Evolutionary conservation across 2,797 vertebrate genomes (phyloP), one percentile per base, ranked within the genome.

Genomic region (Lepus oiostolus): DNA sequence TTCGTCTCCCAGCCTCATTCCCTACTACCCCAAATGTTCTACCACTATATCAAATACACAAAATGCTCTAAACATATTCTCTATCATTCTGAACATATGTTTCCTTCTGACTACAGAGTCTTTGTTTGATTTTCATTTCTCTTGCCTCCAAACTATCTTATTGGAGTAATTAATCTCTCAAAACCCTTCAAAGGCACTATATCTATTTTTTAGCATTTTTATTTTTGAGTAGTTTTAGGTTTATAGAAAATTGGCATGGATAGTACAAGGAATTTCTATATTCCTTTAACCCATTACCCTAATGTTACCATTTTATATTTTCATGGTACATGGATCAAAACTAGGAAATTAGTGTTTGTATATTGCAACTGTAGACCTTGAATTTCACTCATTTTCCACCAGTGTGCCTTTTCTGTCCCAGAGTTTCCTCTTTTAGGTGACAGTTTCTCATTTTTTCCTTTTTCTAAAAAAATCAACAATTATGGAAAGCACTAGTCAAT

Each of bases 171-270:
- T 88, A 93, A 58, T 85, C 30, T 74, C 77, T 93, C 47, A 47
- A 79, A 92, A 50, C 72, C 32, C 50, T 89, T 80, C 60, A 24
- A 63, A 91, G 67, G 32, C 60, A 52, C 52, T 7, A 4, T 62
- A 47, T 42, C 19, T 9, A 63, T 79, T 32, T 12, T 17, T 68
- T 60, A 11, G 1, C 81, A 3, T 47, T 88, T 62, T 35, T 21
- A 87, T 22, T 94, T 85, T 90, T 21, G 60, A 91, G 47, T 28
- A 28, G 28, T 75, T 93, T 70, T 58, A 90, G 79, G 87, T 85
- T 62, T 62, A 54, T 65, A 93, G 68, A 54, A 87, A 87, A 77
- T 72, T 71, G 52, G 30, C 76, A 63, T 32, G 91, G 38, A 88
- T 82, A 21, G 75, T 68, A 62, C 17, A 52, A 26, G 50, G 70